Evolutionary conservation across 2,888 invertebrate species (phyloP).

Genomic region (Quadroppia sp.): DNA sequence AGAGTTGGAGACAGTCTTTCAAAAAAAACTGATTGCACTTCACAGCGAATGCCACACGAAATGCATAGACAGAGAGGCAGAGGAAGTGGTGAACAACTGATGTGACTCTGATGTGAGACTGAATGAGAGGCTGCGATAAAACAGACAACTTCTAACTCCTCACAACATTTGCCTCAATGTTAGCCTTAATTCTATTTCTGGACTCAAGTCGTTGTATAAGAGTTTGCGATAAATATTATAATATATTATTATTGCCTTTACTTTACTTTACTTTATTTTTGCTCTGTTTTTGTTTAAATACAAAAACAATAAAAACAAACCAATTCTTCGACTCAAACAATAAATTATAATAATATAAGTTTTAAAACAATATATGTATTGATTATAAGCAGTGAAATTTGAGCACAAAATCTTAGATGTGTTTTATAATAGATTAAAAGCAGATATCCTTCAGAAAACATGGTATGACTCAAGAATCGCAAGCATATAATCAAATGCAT

Average conservation of each 20-base stretch:
- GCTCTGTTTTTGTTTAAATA: too few relatives aligned
- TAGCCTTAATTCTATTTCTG: slow-evolving; percentile 2
- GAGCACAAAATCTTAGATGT: too few relatives aligned
- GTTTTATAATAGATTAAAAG: neutral
- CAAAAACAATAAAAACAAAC: too few relatives aligned
- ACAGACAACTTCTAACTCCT: neutral
- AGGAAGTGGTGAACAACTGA: slow-evolving; percentile 23
- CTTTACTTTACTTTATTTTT: too few relatives aligned
- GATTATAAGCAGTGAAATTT: too few relatives aligned
- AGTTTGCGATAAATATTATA: too few relatives aligned
- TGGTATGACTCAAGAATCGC: neutral
- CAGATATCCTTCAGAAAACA: neutral
- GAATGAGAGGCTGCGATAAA: slow-evolving; percentile 15
- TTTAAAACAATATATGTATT: too few relatives aligned
- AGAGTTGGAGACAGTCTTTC: slow-evolving; percentile 6
- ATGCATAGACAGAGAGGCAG: slow-evolving; percentile 11
- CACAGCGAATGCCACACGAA: neutral
- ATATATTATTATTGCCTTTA: too few relatives aligned
- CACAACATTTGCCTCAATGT: neutral
- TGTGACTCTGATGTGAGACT: neutral
- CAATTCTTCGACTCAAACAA: too few relatives aligned
- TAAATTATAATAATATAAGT: too few relatives aligned
- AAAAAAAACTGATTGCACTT: neutral
- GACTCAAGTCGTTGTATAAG: too few relatives aligned
- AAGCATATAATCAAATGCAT: slow-evolving; percentile 10